Evolutionary conservation across 2,797 vertebrate genomes (phyloP), one percentile per base, ranked within the genome.

Genomic region (Aselliscus stoliczkanus): DNA sequence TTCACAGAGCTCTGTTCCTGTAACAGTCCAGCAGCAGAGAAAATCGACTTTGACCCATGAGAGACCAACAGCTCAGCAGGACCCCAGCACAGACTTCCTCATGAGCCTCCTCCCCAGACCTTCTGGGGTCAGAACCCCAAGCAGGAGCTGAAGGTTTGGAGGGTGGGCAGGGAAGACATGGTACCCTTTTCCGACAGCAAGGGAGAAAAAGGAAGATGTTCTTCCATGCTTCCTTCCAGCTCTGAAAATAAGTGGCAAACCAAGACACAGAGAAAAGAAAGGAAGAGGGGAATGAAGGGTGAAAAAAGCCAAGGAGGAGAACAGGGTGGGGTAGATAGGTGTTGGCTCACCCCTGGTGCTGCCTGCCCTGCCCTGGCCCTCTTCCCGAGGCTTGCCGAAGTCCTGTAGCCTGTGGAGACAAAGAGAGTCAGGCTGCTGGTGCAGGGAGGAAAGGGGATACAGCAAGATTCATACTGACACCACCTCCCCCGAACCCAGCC

Each of bases 261-360:
- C 54, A 56, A 93, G 47, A 87, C 29, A 80, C 31, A 70, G 79
- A 64, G 52, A 82, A 62, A 50, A 69, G 80, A 76, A 73, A 70
- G 54, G 29, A 92, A 70, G 72, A 56, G 6, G 18, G 3, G 14
- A 14, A 7, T 12, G 4, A 27, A 27, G 2, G 21, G 27, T 1
- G 14, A 67, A 54, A 60, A 70, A 56, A 27, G 23, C 12, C 34
- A 27, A 54, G 65, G 44, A 62, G 9, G 11, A 17, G 27, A 20
- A 62, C 12, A 39, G 39, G n/a, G 5, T 27, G 7, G 27, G 14
- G 34, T 21, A 37, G 14, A 31, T 21, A 37, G 44, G 54, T n/a
- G 11, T 29, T 12, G 39, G 82, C 97, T 97, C 87, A 98, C 97
- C 97, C 91, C 88, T 96, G 42, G 73, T 70, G 90, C 93, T 7